Conservation (phyloP, 2,797 vertebrate species). For the Triplophysa yarkandensis region DNA sequence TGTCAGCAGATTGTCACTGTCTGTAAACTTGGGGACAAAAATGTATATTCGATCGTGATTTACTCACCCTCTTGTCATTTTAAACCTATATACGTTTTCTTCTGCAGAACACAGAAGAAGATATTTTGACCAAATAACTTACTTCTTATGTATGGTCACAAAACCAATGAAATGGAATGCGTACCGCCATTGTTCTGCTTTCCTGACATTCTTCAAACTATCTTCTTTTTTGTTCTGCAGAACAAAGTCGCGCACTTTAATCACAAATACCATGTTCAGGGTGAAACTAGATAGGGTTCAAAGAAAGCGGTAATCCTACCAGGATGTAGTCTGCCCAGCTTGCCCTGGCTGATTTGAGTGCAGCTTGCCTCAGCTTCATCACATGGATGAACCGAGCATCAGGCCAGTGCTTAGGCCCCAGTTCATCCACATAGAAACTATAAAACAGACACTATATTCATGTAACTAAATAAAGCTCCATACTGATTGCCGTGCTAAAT, state of each 20-base stretch:
- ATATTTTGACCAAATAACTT: too few species aligned
- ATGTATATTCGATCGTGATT: too few species aligned
- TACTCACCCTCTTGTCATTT: too few species aligned
- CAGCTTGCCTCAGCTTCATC: conserved; percentile 82
- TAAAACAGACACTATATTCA: not conserved
- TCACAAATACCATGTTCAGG: not conserved
- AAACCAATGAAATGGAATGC: too few species aligned
- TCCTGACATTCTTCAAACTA: too few species aligned
- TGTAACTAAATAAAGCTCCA: not conserved
- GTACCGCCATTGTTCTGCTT: too few species aligned
- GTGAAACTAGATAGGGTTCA: not conserved
- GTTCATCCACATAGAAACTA: conserved; percentile 83
- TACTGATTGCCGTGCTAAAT: not conserved
- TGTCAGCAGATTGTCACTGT: conserved; percentile 86
- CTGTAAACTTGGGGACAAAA: conserved; percentile 75
- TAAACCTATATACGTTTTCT: too few species aligned
- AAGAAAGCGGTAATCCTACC: conserved; percentile 69
- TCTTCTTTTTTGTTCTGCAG: too few species aligned
- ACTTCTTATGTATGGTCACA: too few species aligned
- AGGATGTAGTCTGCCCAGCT: conserved; percentile 88
- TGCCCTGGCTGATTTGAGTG: conserved; percentile 79
- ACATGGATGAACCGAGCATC: conserved; percentile 81
- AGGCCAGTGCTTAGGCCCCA: conserved; percentile 87
- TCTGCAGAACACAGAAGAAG: too few species aligned
- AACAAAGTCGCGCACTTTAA: too few species aligned